phyloP scores from a whole-genome alignment of 2,113 vertebrate genomes.

The Dascyllus trimaculatus region DNA sequence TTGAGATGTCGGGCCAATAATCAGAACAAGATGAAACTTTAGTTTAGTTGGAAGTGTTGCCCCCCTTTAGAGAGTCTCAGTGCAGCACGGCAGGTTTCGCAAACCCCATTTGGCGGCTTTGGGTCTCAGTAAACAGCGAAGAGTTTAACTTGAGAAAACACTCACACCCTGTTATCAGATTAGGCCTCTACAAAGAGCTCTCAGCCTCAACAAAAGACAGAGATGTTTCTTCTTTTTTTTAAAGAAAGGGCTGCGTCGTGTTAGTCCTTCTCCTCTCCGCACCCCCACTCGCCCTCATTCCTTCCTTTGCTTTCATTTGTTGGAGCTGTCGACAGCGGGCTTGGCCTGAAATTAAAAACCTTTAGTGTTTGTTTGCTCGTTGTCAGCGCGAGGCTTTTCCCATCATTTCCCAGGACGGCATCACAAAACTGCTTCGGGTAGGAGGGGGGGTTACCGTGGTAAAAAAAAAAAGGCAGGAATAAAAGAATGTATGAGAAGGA shows the following conservation, averaged over 20 bases:
- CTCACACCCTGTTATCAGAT: slow-evolving; percentile 77
- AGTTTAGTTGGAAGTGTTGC: slow-evolving; percentile 45
- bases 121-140: slow-evolving; percentile 57
- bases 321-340: slow-evolving; percentile 72
- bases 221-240: slow-evolving; percentile 49
- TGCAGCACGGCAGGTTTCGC: slow-evolving; percentile 49
- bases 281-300: slow-evolving; percentile 32
- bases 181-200: slow-evolving; percentile 68
- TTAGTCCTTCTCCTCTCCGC: slow-evolving; percentile 39
- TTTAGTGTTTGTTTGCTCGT: slow-evolving; percentile 77
- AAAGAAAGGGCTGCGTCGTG: slow-evolving; percentile 48
- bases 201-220: slow-evolving; percentile 58
- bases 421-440: slow-evolving; percentile 9
- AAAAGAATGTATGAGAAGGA: neutral
- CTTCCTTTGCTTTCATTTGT: slow-evolving; percentile 70
- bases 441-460: neutral
- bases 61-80: slow-evolving; percentile 14
- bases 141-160: slow-evolving; percentile 63
- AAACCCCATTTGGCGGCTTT: slow-evolving; percentile 44
- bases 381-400: slow-evolving; percentile 69
- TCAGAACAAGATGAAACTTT: slow-evolving; percentile 50
- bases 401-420: slow-evolving; percentile 51
- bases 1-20: slow-evolving; percentile 30
- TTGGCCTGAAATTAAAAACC: slow-evolving; percentile 75
- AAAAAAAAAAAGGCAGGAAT: neutral